A percentile compares a stretch with the other conserved stretches of the same genome.
Conservation (phyloP, 2,113 vertebrate genomes). For the Redunca redunca region DNA sequence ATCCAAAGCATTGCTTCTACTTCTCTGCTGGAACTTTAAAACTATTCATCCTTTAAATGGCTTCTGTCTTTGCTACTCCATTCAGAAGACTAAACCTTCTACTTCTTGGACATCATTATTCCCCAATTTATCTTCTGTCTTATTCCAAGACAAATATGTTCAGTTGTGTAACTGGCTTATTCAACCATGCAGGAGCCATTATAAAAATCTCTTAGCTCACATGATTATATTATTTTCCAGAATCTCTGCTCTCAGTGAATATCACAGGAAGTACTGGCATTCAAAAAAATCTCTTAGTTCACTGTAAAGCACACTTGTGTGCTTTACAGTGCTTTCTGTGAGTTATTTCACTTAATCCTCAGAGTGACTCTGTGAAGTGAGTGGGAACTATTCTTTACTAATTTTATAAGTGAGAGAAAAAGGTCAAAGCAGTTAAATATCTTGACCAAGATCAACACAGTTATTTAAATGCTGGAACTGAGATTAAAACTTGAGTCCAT, state of each 20-base stretch:
- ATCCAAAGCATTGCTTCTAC: background rate
- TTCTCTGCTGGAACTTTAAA: background rate
- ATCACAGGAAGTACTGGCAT: background rate
- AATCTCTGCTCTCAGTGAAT: background rate
- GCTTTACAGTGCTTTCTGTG: background rate
- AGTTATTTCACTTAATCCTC: background rate
- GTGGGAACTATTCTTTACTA: background rate
- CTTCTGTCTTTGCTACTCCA: background rate
- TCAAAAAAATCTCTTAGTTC: background rate
- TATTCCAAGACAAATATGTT: background rate
- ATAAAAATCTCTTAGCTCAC: background rate
- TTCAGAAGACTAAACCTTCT: background rate
- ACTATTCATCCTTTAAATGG: background rate
- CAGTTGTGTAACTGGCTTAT: background rate
- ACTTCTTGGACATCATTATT: background rate
- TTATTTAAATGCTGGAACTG: background rate
- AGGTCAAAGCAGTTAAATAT: background rate
- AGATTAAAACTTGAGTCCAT: background rate
- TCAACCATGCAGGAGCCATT: background rate
- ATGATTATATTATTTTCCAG: background rate
- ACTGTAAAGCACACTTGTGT: background rate
- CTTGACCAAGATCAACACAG: background rate
- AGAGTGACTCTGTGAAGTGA: background rate
- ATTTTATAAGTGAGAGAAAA: background rate
- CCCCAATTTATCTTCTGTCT: background rate